Base-by-base conservation (phyloP, 2,888 invertebrate genomes). In the Ceriagrion tenellum region DNA sequence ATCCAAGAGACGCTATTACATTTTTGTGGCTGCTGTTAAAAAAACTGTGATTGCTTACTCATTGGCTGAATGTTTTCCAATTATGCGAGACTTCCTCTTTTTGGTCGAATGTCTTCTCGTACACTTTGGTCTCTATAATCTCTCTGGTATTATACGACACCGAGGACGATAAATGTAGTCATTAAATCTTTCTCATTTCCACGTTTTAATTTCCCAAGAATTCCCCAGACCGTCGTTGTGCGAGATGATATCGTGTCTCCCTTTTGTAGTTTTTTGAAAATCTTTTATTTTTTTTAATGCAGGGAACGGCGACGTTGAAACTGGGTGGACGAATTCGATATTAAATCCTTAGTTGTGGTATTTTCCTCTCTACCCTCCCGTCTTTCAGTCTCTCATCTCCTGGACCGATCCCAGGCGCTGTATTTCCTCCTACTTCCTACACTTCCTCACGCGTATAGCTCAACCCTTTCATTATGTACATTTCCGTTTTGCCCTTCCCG, bases 211-310 rank as follows among this genome's bases (percentile, higher is more conserved):
- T 69, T n/a, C 69, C 47, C 35, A 40, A 12, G 69, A 74, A 74
- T 93, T 74, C 47, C 47, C 35, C 40, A 93, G 63, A 40, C 47
- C 93, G 55, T 59, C 40, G 10, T 47, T 63, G 93, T 47, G 47
- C 47, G 69, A 74, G 93, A 93, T 93, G 26, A 56, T 55, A 69
- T 93, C 69, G 47, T 40, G n/a, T 93, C 93, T 93, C 93, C 56
- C 59, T 59, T 59, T 59, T 20, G 59, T 59, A 59, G 47, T 59
- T 59, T 20, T 16, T 59, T n/a, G n/a, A n/a, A n/a, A 59, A 10
- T 74, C 55, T 74, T n/a, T n/a, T 63, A 40, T 47, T 59, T 56
- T 59, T 91, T 91, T 40, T 26, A 59, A 59, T 93, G 56, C 47
- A 26, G 69, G 26, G 26, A 93, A 69, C 20, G 69, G n/a, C 12